Conservation (phyloP, 2,797 vertebrate species). For the Acrossocheilus fasciatus region DNA sequence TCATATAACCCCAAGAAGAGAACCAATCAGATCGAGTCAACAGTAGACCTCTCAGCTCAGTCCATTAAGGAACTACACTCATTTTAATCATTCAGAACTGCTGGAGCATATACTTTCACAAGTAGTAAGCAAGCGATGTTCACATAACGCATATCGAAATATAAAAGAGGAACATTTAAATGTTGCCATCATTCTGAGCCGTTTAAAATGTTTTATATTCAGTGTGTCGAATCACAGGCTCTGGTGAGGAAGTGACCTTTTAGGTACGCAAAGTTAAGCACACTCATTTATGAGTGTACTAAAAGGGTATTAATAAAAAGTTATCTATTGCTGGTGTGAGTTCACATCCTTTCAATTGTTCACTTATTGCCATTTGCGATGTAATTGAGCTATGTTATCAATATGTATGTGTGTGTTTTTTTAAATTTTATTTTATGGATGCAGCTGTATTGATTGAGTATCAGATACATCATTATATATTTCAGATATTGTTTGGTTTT, state of each 20-base stretch:
- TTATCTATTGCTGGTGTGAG: conserved; percentile 49
- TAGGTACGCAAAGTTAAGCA: conserved; percentile 44
- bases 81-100: conserved; percentile 21
- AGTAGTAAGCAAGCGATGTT: neutral
- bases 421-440: conserved; percentile 30
- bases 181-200: conserved; percentile 16
- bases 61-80: conserved; percentile 21
- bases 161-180: conserved; percentile 5
- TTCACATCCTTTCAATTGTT: conserved; percentile 27
- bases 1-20: conserved; percentile 30
- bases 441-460: conserved; percentile 50
- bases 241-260: conserved; percentile 25
- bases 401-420: conserved; percentile 48
- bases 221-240: conserved; percentile 30
- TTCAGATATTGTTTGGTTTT: conserved; percentile 48
- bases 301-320: conserved; percentile 23
- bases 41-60: neutral
- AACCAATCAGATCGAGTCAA: conserved; percentile 1
- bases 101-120: conserved; percentile 15
- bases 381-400: conserved; percentile 54
- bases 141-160: conserved; percentile 16
- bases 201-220: neutral
- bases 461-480: conserved; percentile 49
- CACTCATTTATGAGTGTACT: conserved; percentile 36
- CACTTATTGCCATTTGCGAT: conserved; percentile 56